phyloP scores from a whole-genome alignment of 53 echinoderm and acorn worm genomes.

The Antedon mediterranea region DNA sequence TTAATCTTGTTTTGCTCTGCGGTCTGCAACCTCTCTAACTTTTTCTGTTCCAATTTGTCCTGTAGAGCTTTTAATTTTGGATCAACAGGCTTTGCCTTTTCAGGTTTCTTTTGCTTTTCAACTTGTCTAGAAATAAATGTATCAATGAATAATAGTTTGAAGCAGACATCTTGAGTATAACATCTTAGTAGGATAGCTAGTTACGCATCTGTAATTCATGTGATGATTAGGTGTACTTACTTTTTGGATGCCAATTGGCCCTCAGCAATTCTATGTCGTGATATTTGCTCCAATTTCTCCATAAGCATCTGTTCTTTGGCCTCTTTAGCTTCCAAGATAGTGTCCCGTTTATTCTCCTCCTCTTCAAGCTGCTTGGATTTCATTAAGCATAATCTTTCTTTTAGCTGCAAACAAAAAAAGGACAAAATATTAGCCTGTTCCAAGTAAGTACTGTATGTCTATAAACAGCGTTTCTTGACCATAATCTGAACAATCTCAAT shows the following conservation, averaged over 20 bases:
- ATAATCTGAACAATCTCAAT: not conserved
- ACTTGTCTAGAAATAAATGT: constrained; percentile 33
- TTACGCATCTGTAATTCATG: too few species aligned
- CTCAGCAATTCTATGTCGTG: constrained; percentile 69
- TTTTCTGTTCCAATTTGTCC: constrained; percentile 55
- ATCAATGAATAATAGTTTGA: not conserved
- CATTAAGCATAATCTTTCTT: constrained; percentile 56
- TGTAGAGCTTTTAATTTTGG: constrained; percentile 68
- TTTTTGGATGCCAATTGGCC: constrained; percentile 54
- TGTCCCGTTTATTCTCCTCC: constrained; percentile 68
- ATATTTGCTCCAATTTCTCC: constrained; percentile 85
- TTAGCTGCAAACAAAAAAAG: constrained; percentile 52
- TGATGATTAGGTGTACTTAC: constrained; percentile 7
- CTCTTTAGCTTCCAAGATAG: constrained; percentile 65
- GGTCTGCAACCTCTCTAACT: constrained; percentile 53
- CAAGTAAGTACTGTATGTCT: too few species aligned
- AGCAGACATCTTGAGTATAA: too few species aligned
- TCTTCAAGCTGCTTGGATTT: constrained; percentile 38
- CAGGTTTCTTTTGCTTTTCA: constrained; percentile 38
- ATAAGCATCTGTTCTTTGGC: constrained; percentile 76
- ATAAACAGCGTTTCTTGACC: not conserved
- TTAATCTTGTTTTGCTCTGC: constrained; percentile 65
- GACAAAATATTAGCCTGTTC: too few species aligned
- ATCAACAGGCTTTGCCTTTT: constrained; percentile 40
- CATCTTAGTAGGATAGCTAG: too few species aligned